Conservation (phyloP, 2,888 invertebrate genomes). For the Agrochola circellaris region DNA sequence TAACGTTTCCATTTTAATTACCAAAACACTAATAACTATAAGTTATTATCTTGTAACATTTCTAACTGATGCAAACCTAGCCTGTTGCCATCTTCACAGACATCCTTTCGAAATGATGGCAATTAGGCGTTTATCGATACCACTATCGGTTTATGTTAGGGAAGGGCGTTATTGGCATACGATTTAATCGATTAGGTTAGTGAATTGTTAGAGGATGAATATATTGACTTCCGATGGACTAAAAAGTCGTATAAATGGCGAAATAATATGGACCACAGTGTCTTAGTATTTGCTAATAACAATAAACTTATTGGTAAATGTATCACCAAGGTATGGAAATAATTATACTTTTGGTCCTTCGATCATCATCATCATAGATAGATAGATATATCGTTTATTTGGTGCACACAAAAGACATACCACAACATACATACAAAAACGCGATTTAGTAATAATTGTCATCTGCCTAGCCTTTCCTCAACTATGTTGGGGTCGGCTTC, state of each 20-base stretch:
- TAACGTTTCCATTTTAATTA: constrained; percentile 20
- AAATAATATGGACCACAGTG: neutral
- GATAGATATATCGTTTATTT: too few species aligned
- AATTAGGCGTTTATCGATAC: constrained; percentile 37
- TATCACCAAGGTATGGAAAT: neutral
- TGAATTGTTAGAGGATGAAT: constrained; percentile 11
- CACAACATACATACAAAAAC: too few species aligned
- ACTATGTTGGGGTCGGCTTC: too few species aligned
- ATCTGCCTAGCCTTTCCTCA: too few species aligned
- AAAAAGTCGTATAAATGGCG: neutral
- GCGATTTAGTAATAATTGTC: too few species aligned
- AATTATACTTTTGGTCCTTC: neutral
- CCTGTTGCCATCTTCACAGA: constrained; percentile 39
- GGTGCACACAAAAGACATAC: too few species aligned
- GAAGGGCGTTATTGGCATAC: constrained; percentile 28
- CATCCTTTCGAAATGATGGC: constrained; percentile 36
- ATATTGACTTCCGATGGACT: neutral
- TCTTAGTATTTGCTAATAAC: neutral
- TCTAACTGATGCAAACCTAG: constrained; percentile 32
- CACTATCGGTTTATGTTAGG: constrained; percentile 44
- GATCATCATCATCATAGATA: too few species aligned
- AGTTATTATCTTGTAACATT: constrained; percentile 31
- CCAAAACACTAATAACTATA: constrained; percentile 10
- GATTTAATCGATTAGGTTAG: constrained; percentile 12
- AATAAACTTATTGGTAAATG: neutral